Evolutionary conservation across 2,888 invertebrate genomes (phyloP), one percentile per base, ranked within the genome.

Genomic region (Nebria brevicollis): DNA sequence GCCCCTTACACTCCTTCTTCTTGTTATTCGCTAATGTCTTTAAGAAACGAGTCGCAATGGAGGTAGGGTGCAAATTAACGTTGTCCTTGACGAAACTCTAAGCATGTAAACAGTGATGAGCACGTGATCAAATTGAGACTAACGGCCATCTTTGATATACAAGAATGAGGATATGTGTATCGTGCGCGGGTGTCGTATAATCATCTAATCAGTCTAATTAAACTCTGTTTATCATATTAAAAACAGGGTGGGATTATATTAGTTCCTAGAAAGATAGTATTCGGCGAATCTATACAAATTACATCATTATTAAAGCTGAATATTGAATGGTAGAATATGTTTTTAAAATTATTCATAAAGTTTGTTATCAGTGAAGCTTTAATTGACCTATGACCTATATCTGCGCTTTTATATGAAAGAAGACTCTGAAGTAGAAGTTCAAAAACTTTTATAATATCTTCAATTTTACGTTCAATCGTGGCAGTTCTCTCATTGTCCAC

Each of bases 201-300:
- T 41, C 54, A 42, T 72, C 64, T 77, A 78, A 78, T 78, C 73
- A 78, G 65, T n/a, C 78, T 78, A 78, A 78, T 73, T 78, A 78
- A 42, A 72, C 65, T 64, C 73, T 77, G 72, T 78, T 78, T 78
- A 78, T 78, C 66, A 78, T 78, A 78, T 73, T 26, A 34, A 70
- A 73, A 70, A 15, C 70, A 68, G 77, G 54, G 25, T 26, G 68
- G 75, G 15, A 43, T 41, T 68, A 54, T 54, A 54, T 54, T 54
- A 13, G 13, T 54, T 54, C 54, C 54, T 54, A 54, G 54, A 11
- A 54, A 54, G 4, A 54, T 11, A 54, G 8, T 54, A 54, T 54
- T 11, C 13, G 54, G 13, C 54, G 54, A 54, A 54, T 11, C 4
- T 34, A 34, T 34, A 34, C 0, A 54, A 54, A 11, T 54, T 54